phyloP scores from a whole-genome alignment of 2,797 vertebrate genomes.

The Paratrypauchen microcephalus region DNA sequence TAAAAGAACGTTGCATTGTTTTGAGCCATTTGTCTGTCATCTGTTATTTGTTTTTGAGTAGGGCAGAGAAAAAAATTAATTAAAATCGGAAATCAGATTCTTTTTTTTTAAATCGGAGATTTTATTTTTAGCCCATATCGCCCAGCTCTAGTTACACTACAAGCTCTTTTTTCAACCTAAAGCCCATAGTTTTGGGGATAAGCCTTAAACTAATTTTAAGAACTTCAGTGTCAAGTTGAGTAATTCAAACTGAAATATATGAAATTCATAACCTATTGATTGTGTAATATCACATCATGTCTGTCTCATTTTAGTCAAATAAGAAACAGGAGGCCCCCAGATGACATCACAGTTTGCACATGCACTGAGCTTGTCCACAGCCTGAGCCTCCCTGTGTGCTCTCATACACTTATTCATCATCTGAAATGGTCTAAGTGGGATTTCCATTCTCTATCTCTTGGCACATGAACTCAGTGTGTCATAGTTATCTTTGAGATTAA shows the following conservation, averaged over 20 bases:
- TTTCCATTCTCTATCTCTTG: constrained; percentile 38
- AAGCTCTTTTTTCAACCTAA: too few relatives aligned
- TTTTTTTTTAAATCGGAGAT: too few relatives aligned
- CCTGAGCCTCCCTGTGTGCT: constrained; percentile 4
- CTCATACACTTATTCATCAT: constrained; percentile 18
- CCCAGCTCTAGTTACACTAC: too few relatives aligned
- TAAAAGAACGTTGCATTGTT: too few relatives aligned
- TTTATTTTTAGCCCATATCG: too few relatives aligned
- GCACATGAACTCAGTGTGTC: constrained; percentile 40
- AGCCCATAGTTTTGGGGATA: too few relatives aligned
- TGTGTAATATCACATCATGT: neutral
- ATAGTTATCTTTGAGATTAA: constrained; percentile 69
- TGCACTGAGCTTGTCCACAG: neutral
- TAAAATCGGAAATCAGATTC: too few relatives aligned
- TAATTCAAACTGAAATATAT: neutral
- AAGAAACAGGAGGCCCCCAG: neutral
- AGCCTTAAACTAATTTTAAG: too few relatives aligned
- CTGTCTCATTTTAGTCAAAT: neutral
- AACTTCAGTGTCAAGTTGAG: too few relatives aligned
- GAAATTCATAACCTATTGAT: neutral
- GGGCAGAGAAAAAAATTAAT: too few relatives aligned
- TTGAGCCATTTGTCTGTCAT: too few relatives aligned
- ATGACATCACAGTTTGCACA: neutral
- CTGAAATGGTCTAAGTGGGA: constrained; percentile 24
- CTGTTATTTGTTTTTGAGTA: too few relatives aligned